These are phyloP conservation scores for Tethya wilhelma DNA, from an alignment of 37 sponge, comb jelly and placozoan genomes.

Conservation along the genomic window DNA sequence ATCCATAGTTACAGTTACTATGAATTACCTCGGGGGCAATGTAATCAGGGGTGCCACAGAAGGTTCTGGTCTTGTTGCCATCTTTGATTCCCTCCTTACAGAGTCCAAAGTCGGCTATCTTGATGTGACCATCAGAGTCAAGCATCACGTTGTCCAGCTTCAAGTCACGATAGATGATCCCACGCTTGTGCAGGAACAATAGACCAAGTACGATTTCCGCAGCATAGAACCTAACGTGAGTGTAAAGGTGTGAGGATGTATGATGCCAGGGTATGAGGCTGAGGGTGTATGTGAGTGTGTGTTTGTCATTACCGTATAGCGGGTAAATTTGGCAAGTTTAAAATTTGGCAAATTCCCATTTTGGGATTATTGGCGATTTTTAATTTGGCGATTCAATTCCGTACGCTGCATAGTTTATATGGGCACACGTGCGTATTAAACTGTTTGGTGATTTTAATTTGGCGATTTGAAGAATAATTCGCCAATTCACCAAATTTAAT, in stretches of 20 bases:
- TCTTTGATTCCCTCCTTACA: constrained; percentile 92
- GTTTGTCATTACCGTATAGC: no score
- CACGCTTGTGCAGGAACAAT: constrained; percentile 76
- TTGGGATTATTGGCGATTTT: no score
- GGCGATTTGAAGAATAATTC: no score
- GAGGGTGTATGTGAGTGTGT: no score
- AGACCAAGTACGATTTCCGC: constrained; percentile 93
- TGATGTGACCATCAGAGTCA: constrained; percentile 94
- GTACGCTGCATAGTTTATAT: no score
- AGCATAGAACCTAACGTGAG: constrained; percentile 80
- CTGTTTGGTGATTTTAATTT: no score
- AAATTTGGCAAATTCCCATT: no score
- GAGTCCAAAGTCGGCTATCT: constrained; percentile 98
- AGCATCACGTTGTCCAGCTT: constrained; percentile 97
- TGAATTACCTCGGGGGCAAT: constrained; percentile 95
- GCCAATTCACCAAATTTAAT: no score
- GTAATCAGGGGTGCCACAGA: constrained; percentile 99
- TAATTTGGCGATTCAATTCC: no score
- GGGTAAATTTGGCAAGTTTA: no score
- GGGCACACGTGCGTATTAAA: no score
- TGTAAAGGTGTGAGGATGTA: constrained; percentile 1
- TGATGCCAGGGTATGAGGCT: background rate
- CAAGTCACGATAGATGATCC: constrained; percentile 93
- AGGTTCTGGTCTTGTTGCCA: constrained; percentile 86
- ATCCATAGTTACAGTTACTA: no score